phyloP scores from a whole-genome alignment of 1,140 invertebrate genomes.

The Mya arenaria region DNA sequence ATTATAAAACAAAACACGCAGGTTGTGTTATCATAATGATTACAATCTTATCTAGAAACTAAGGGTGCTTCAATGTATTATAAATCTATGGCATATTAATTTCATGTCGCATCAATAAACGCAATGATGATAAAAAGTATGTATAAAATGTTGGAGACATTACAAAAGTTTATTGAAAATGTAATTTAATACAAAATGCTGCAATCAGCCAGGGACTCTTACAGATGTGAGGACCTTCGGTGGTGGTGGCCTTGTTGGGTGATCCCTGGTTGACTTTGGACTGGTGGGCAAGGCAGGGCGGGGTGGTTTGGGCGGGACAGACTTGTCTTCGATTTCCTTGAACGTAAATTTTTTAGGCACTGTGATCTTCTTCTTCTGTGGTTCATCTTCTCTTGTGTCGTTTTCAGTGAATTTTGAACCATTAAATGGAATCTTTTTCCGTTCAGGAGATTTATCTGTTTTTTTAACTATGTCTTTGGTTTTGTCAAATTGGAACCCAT shows the following conservation, averaged over 20 bases:
- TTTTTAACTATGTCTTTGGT: too few species aligned
- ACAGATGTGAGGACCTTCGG: not conserved
- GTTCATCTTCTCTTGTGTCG: not conserved
- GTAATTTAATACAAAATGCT: too few species aligned
- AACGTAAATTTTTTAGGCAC: slow-evolving; percentile 43
- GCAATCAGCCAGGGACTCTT: too few species aligned
- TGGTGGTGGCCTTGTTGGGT: slow-evolving; percentile 33
- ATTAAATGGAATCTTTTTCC: not conserved
- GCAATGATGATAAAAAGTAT: too few species aligned
- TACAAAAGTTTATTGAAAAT: too few species aligned
- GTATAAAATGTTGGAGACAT: too few species aligned
- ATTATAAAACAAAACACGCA: too few species aligned
- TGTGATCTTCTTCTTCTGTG: slow-evolving; percentile 30
- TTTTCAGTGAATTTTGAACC: slow-evolving; percentile 11
- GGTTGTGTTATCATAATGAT: too few species aligned
- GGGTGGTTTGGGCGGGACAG: slow-evolving; percentile 2
- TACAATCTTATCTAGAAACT: too few species aligned
- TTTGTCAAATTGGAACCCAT: slow-evolving; percentile 3
- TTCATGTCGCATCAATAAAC: too few species aligned
- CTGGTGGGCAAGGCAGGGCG: slow-evolving; percentile 3
- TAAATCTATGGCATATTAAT: too few species aligned
- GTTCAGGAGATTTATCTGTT: slow-evolving; percentile 8
- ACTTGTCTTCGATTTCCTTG: slow-evolving; percentile 11
- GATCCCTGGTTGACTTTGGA: not conserved
- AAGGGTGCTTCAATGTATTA: too few species aligned